Percentiles rank a stretch among this genome's conserved stretches.
phyloP scores from a whole-genome alignment of 2,888 invertebrate species.

The Willowsia nigromaculata region DNA sequence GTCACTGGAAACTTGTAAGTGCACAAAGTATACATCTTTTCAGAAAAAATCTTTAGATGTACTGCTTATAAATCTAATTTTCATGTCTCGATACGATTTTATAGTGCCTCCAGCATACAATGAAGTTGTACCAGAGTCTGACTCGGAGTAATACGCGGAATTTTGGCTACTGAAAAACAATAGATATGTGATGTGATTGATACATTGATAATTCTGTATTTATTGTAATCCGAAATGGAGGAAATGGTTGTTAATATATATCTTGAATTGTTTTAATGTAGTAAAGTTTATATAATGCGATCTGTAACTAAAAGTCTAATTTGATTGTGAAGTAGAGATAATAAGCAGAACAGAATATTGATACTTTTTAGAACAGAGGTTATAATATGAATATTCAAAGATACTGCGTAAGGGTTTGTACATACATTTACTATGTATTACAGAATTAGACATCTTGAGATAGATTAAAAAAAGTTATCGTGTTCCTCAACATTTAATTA shows the following conservation, averaged over 20 bases:
- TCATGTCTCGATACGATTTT: background rate
- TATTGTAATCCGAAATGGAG: background rate
- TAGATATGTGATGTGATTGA: slow-evolving; percentile 30
- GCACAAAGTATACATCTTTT: background rate
- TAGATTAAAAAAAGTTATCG: no score
- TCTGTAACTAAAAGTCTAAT: no score
- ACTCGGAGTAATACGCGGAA: slow-evolving; percentile 49
- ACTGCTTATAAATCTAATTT: background rate
- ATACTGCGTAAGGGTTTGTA: no score
- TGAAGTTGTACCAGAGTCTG: slow-evolving; percentile 65
- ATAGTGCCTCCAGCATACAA: slow-evolving; percentile 62
- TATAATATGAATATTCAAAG: no score
- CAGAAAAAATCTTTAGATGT: background rate
- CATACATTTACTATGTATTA: no score
- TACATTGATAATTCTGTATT: background rate
- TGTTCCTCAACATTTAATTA: no score
- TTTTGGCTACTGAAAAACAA: background rate
- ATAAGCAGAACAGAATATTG: background rate
- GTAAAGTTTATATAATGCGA: no score
- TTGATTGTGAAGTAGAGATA: background rate
- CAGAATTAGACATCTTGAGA: no score
- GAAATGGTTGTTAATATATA: background rate
- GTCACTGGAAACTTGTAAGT: slow-evolving; percentile 60
- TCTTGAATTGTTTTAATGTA: no score
- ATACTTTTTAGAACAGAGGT: background rate